Conservation (phyloP, 2,113 vertebrate genomes). For the Coptodon bakossiorum region DNA sequence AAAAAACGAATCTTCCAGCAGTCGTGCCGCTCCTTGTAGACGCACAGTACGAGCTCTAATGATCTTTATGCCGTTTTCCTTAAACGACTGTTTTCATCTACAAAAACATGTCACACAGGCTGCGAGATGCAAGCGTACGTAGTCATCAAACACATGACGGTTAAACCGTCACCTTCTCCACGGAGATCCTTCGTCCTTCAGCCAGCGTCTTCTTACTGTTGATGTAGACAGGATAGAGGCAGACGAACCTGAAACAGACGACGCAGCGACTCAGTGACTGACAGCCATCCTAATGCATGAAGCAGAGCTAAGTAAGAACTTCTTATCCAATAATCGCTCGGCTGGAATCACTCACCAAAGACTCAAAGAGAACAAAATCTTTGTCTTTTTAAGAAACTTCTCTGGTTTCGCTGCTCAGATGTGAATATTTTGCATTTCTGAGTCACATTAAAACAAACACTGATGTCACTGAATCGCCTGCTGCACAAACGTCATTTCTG, state of each 20-base stretch:
- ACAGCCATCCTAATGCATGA: neutral
- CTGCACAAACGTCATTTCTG: neutral
- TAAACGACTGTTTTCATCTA: neutral
- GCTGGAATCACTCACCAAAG: neutral
- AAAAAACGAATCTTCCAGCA: neutral
- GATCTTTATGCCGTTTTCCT: neutral
- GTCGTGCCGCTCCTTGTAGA: neutral
- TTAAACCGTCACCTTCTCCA: constrained; percentile 78
- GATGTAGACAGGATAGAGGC: constrained; percentile 91
- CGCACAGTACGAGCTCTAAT: neutral
- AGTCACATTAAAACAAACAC: neutral
- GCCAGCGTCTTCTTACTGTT: constrained; percentile 97
- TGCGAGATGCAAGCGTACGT: too few species aligned
- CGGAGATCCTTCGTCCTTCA: constrained; percentile 87
- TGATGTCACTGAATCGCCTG: neutral
- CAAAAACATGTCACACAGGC: fast-evolving
- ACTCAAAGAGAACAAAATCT: neutral
- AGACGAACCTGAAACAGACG: constrained; percentile 80
- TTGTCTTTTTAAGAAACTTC: neutral
- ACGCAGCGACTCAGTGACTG: neutral
- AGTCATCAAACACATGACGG: neutral
- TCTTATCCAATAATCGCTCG: too few species aligned
- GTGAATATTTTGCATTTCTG: neutral
- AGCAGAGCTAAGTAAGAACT: neutral
- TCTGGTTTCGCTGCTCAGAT: neutral